These are phyloP conservation scores for Drosophila nr. fundita DNA, from an alignment of 2,888 invertebrate genomes.

Conservation along the genomic window DNA sequence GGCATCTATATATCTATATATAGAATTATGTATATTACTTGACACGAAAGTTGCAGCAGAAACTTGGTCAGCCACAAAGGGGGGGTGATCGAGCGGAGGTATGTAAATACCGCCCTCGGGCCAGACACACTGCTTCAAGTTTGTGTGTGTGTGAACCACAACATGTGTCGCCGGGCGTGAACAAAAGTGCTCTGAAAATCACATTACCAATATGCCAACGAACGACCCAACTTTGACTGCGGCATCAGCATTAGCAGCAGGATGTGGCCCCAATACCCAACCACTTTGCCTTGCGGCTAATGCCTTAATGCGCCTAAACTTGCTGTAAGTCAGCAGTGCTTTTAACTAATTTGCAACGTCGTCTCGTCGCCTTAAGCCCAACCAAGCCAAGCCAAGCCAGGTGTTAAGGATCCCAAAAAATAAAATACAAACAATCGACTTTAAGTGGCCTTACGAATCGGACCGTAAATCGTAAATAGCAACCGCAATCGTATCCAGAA, in stretches of 20 bases:
- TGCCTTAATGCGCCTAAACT: constrained; percentile 75
- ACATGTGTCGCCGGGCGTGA: constrained; percentile 76
- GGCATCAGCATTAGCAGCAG: constrained; percentile 41
- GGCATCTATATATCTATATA: constrained; percentile 1
- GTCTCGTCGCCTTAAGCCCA: constrained; percentile 33
- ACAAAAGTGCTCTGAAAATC: constrained; percentile 76
- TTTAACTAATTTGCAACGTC: constrained; percentile 66
- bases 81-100: constrained; percentile 14
- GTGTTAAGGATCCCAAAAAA: constrained; percentile 33
- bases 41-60: constrained; percentile 45
- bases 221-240: constrained; percentile 37
- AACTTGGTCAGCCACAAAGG: constrained; percentile 46
- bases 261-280: constrained; percentile 7
- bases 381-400: constrained; percentile 29
- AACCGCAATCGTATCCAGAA: constrained; percentile 26
- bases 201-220: constrained; percentile 69
- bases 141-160: constrained; percentile 70
- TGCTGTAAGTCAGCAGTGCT: constrained; percentile 70
- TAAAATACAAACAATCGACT: constrained; percentile 54
- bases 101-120: constrained; percentile 66
- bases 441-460: constrained; percentile 55
- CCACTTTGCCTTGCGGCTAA: constrained; percentile 45
- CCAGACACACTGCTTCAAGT: constrained; percentile 48
- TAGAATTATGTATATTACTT: constrained; percentile 13
- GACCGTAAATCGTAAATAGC: constrained; percentile 43